phyloP scores from a whole-genome alignment of 2,888 invertebrate species.

The Tinea semifulvella region DNA sequence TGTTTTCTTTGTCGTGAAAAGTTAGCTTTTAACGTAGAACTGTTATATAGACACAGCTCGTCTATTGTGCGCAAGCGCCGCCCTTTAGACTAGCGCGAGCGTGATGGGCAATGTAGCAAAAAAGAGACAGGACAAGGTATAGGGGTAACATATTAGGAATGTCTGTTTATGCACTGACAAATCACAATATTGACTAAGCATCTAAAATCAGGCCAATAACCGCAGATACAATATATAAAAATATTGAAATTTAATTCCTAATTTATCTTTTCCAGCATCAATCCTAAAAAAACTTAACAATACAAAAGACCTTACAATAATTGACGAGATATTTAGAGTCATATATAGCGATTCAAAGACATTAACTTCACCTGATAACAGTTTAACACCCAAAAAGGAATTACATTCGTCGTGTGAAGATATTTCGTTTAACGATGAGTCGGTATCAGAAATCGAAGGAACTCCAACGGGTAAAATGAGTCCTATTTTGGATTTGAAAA shows the following conservation, averaged over 20 bases:
- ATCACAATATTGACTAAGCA: no score
- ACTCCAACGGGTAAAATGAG: constrained; percentile 46
- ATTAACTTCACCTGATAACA: constrained; percentile 20
- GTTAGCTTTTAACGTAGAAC: no score
- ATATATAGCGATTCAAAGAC: constrained; percentile 30
- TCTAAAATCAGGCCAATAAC: no score
- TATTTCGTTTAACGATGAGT: constrained; percentile 26
- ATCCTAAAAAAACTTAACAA: constrained; percentile 36
- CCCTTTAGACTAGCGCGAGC: no score
- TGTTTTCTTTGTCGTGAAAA: no score
- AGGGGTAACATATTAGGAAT: no score
- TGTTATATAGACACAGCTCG: no score
- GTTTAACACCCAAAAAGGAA: constrained; percentile 14
- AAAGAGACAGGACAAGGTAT: no score
- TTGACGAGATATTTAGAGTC: constrained; percentile 38
- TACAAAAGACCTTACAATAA: constrained; percentile 37
- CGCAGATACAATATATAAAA: no score
- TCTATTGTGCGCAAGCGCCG: no score
- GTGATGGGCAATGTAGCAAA: no score
- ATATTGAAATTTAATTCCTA: not conserved
- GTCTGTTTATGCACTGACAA: no score
- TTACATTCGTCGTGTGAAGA: constrained; percentile 21
- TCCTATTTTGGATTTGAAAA: constrained; percentile 44
- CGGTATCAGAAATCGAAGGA: constrained; percentile 43
- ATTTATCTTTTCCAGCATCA: constrained; percentile 29